These are phyloP conservation scores for Agapornis canus DNA, from an alignment of 2,797 vertebrate genomes.

Conservation along the genomic window DNA sequence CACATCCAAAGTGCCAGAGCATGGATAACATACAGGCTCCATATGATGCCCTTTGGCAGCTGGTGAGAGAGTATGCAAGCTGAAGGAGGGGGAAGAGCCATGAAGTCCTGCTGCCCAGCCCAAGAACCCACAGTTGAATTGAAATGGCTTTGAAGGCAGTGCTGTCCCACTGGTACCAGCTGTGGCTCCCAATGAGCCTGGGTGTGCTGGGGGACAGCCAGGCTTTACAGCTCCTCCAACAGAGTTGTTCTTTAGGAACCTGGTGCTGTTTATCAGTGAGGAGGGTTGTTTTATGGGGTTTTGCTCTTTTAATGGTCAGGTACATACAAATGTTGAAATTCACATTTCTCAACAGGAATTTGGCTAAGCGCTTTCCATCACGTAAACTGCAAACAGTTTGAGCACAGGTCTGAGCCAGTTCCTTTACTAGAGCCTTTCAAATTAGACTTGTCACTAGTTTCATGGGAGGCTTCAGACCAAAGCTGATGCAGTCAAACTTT, in stretches of 20 bases:
- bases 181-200: background rate
- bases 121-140: background rate
- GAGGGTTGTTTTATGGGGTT: background rate
- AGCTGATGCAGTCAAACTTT: background rate
- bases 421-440: background rate
- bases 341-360: background rate
- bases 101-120: background rate
- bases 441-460: background rate
- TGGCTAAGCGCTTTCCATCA: background rate
- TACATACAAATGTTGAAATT: background rate
- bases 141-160: background rate
- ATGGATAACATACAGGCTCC: background rate
- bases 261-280: background rate
- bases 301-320: background rate
- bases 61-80: background rate
- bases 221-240: background rate
- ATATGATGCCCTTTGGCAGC: background rate
- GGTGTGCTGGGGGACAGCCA: rapidly evolving
- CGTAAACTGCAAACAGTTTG: background rate
- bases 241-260: background rate
- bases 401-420: background rate
- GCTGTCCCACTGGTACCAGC: rapidly evolving
- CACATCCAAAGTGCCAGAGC: background rate
- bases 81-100: background rate
- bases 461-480: background rate